These are phyloP conservation scores for Leucania comma DNA, from an alignment of 2,888 invertebrate genomes.

Conservation along the genomic window DNA sequence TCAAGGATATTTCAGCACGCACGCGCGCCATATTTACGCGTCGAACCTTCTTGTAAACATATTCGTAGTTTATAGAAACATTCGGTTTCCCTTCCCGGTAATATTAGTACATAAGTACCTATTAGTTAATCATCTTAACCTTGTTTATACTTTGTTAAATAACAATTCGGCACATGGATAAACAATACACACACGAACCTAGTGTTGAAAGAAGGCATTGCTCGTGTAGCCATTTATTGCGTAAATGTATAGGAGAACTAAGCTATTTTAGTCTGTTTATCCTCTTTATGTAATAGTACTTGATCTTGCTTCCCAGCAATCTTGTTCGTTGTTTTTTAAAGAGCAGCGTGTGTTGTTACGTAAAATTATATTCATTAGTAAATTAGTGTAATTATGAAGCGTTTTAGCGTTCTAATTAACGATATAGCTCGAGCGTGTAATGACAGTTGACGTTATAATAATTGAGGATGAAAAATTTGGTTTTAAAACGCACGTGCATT, in stretches of 20 bases:
- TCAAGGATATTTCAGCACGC: constrained; percentile 58
- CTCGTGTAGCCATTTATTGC: constrained; percentile 33
- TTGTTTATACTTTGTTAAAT: constrained; percentile 58
- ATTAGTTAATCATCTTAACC: constrained; percentile 61
- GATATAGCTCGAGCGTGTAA: constrained; percentile 33
- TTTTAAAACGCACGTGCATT: constrained; percentile 15
- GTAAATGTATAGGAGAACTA: constrained; percentile 37
- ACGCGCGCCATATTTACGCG: constrained; percentile 56
- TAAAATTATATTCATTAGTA: constrained; percentile 12
- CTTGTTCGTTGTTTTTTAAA: constrained; percentile 20
- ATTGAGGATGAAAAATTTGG: constrained; percentile 21
- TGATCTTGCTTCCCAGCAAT: constrained; percentile 62
- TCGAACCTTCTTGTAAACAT: constrained; percentile 69
- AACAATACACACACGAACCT: constrained; percentile 50
- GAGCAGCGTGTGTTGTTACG: constrained; percentile 3
- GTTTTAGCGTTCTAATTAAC: constrained; percentile 34
- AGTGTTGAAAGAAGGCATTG: constrained; percentile 54
- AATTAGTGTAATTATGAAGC: constrained; percentile 24
- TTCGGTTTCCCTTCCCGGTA: constrained; percentile 59
- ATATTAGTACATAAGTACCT: constrained; percentile 27
- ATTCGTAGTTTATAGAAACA: constrained; percentile 66
- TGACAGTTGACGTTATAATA: constrained; percentile 18
- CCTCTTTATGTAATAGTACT: constrained; percentile 59
- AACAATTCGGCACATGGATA: constrained; percentile 66
- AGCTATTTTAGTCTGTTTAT: constrained; percentile 59